These are phyloP conservation scores for Dermochelys coriacea DNA, from an alignment of 2,797 vertebrate genomes.

Conservation along the genomic window DNA sequence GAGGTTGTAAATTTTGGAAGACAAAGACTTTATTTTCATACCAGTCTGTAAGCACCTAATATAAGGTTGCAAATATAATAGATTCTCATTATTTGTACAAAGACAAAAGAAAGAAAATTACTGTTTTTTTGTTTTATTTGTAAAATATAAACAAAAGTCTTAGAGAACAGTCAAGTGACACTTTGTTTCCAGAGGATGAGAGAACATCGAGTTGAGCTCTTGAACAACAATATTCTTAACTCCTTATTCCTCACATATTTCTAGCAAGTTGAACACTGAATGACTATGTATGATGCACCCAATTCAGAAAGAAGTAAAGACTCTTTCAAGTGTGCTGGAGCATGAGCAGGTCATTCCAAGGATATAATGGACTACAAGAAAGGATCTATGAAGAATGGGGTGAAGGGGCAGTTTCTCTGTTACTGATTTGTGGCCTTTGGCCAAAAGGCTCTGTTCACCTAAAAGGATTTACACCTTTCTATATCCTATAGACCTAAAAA, in stretches of 20 bases:
- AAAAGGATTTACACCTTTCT: background rate
- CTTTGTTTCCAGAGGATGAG: background rate
- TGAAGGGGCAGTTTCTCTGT: background rate
- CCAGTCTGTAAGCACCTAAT: background rate
- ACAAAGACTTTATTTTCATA: background rate
- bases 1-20: background rate
- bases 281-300: background rate
- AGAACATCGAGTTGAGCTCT: background rate
- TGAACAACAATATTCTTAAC: background rate
- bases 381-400: background rate
- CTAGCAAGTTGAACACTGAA: background rate
- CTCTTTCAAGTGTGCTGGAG: background rate
- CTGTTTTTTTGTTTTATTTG: background rate
- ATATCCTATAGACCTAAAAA: background rate
- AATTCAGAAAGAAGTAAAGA: background rate
- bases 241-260: background rate
- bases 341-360: background rate
- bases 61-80: fast-evolving
- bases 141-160: fast-evolving
- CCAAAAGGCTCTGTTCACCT: background rate
- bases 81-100: fast-evolving
- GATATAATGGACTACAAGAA: background rate
- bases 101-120: background rate
- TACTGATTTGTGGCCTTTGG: background rate
- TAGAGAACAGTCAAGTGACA: fast-evolving